phyloP scores from a whole-genome alignment of 2,888 invertebrate genomes.

The Nyleta sp. region DNA sequence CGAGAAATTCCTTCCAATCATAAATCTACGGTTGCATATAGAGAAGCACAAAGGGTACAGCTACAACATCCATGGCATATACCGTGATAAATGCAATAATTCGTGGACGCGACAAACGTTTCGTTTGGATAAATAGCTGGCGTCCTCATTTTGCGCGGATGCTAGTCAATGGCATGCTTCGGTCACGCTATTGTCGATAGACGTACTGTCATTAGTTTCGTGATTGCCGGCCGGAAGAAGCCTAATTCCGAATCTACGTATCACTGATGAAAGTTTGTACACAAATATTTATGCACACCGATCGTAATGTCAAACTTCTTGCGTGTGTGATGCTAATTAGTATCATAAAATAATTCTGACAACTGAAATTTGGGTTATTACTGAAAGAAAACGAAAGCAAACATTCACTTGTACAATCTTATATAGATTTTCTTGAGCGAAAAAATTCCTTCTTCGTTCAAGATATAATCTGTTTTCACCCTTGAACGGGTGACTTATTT shows the following conservation, averaged over 20 bases:
- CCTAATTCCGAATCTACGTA: slow-evolving; percentile 53
- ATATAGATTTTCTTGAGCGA: no score
- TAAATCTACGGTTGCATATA: slow-evolving; percentile 50
- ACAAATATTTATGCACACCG: slow-evolving; percentile 28
- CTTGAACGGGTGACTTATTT: no score
- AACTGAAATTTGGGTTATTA: no score
- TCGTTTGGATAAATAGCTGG: slow-evolving; percentile 62
- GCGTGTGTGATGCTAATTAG: no score
- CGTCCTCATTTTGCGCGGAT: slow-evolving; percentile 63
- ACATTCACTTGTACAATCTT: no score
- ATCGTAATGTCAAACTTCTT: no score
- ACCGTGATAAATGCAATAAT: slow-evolving; percentile 61
- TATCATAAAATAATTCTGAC: no score
- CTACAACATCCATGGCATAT: slow-evolving; percentile 40
- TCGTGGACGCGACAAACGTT: slow-evolving; percentile 63
- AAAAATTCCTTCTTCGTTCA: no score
- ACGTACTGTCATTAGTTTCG: slow-evolving; percentile 65
- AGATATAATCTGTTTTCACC: no score
- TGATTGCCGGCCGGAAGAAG: slow-evolving; percentile 65
- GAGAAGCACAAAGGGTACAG: slow-evolving; percentile 47
- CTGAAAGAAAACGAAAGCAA: no score
- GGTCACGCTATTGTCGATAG: slow-evolving; percentile 66
- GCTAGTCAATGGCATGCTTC: slow-evolving; percentile 57
- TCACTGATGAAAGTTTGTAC: slow-evolving; percentile 43
- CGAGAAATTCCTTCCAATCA: slow-evolving; percentile 52